Evolutionary conservation across 2,888 invertebrate species (phyloP).

Genomic region (Cordylochernes scorpioides): DNA sequence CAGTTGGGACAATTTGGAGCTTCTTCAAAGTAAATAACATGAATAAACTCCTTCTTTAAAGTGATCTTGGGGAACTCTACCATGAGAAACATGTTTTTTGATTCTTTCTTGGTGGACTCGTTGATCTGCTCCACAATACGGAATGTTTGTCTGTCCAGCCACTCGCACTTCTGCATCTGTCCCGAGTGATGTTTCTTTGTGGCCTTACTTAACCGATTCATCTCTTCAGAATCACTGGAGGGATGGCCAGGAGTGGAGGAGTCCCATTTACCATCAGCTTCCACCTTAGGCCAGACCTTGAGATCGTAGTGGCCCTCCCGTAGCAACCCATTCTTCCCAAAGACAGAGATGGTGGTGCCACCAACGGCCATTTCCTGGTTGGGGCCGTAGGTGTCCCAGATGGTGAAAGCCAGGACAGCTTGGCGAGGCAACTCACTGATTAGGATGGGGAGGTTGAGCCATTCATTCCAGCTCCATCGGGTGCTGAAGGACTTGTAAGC

Average conservation of each 20-base stretch:
- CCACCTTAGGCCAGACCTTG: conserved; percentile 56
- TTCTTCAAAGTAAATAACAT: too few relatives aligned
- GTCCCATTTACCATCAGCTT: conserved; percentile 45
- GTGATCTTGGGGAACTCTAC: conserved; percentile 69
- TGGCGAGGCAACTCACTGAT: conserved; percentile 71
- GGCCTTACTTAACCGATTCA: conserved; percentile 55
- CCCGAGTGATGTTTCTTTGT: conserved; percentile 82
- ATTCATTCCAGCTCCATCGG: conserved; percentile 95
- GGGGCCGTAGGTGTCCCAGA: conserved; percentile 72
- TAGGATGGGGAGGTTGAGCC: conserved; percentile 66
- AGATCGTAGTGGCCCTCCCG: conserved; percentile 50
- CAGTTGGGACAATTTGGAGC: too few relatives aligned
- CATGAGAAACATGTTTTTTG: conserved; percentile 78
- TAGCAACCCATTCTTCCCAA: conserved; percentile 58
- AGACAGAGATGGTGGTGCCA: conserved; percentile 69
- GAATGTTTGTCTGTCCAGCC: conserved; percentile 84
- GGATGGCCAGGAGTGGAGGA: conserved; percentile 56
- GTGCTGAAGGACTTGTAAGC: conserved; percentile 74
- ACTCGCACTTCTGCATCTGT: conserved; percentile 79
- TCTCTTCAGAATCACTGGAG: conserved; percentile 44
- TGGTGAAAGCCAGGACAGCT: conserved; percentile 55
- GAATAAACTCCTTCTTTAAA: too few relatives aligned
- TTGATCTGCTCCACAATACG: conserved; percentile 83
- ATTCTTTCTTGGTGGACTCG: conserved; percentile 67
- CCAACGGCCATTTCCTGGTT: conserved; percentile 58